Evolutionary conservation across 2,113 vertebrate species (phyloP).

Genomic region (Amazona guildingii): DNA sequence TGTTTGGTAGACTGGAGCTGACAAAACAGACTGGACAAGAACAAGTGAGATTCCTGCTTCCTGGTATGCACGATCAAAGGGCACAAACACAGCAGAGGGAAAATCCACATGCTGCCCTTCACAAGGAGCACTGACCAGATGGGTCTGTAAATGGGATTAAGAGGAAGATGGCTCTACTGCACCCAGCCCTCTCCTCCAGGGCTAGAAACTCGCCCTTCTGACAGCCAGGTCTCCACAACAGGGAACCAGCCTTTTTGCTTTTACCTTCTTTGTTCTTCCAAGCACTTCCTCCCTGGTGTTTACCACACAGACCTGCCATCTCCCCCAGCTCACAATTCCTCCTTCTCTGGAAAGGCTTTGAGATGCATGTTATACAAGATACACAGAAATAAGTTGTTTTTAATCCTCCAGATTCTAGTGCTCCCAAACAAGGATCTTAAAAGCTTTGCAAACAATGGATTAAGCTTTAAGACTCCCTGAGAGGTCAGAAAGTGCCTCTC

Average conservation of each 20-base stretch:
- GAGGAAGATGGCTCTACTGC: not conserved
- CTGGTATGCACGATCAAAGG: accelerated
- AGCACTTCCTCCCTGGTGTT: not conserved
- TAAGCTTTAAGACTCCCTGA: conserved; percentile 32
- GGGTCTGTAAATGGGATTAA: not conserved
- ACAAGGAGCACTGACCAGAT: not conserved
- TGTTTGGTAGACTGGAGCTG: not conserved
- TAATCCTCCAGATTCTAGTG: conserved; percentile 57
- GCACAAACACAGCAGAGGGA: not conserved
- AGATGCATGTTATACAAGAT: conserved; percentile 36
- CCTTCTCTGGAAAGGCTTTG: not conserved
- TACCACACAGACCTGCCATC: not conserved
- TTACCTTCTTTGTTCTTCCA: not conserved
- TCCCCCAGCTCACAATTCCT: not conserved
- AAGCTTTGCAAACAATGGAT: conserved; percentile 68
- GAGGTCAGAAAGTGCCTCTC: not conserved
- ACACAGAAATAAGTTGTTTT: conserved; percentile 58
- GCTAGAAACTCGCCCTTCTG: not conserved
- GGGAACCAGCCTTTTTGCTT: not conserved
- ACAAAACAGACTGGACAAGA: not conserved
- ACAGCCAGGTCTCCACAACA: not conserved
- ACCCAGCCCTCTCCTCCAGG: not conserved
- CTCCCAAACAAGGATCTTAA: conserved; percentile 59
- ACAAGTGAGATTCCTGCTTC: not conserved
- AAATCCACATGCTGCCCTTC: not conserved